Evolutionary conservation across 1,140 invertebrate species (phyloP).

Genomic region (Hetaerina americana): DNA sequence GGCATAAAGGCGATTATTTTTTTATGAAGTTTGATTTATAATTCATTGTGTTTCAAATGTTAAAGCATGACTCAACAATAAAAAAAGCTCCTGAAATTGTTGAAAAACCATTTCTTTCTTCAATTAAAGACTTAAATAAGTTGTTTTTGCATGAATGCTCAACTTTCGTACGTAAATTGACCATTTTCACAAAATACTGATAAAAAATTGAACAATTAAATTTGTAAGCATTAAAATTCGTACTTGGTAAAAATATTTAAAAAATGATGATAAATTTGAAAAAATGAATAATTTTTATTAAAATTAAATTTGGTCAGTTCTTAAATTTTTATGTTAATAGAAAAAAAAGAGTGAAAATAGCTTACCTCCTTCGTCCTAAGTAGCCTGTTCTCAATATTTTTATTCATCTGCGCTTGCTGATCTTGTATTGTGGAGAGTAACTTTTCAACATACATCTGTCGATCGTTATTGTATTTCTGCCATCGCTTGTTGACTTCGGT

Average conservation of each 20-base stretch:
- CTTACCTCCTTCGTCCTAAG: not conserved
- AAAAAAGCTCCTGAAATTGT: too few relatives aligned
- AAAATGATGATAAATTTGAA: not conserved
- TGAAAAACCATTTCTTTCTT: too few relatives aligned
- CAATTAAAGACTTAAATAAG: too few relatives aligned
- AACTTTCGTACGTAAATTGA: too few relatives aligned
- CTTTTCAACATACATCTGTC: slow-evolving; percentile 23
- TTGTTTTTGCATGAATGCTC: too few relatives aligned
- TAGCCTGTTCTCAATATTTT: not conserved
- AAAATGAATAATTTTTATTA: too few relatives aligned
- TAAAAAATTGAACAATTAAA: not conserved
- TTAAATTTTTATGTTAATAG: too few relatives aligned
- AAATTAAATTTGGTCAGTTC: too few relatives aligned
- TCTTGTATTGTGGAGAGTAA: slow-evolving; percentile 24
- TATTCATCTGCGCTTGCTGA: slow-evolving; percentile 19
- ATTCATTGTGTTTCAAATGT: too few relatives aligned
- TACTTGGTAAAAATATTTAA: not conserved
- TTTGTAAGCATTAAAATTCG: not conserved
- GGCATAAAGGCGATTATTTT: too few relatives aligned
- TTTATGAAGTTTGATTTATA: too few relatives aligned
- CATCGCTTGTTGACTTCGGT: slow-evolving; percentile 25
- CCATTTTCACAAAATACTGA: not conserved
- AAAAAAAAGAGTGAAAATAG: not conserved
- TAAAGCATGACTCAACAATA: too few relatives aligned
- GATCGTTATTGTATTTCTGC: slow-evolving; percentile 25